phyloP scores from a whole-genome alignment of 2,113 vertebrate genomes.

The Elgaria multicarinata region DNA sequence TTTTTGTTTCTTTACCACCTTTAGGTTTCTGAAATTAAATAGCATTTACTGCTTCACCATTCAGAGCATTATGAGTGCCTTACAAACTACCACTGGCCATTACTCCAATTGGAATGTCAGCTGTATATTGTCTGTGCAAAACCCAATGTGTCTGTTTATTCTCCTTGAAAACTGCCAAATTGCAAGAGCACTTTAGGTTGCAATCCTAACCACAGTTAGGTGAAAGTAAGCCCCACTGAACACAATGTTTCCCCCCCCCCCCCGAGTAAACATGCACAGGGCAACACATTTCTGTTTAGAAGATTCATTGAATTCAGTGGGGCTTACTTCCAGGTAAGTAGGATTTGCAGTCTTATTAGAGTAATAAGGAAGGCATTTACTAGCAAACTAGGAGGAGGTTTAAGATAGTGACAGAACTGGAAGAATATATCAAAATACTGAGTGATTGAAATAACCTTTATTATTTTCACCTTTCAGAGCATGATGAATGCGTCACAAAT shows the following conservation, averaged over 20 bases:
- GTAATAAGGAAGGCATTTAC: background rate
- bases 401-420: background rate
- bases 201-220: background rate
- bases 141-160: background rate
- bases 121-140: too few relatives aligned
- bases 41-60: conserved; percentile 54
- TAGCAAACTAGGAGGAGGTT: background rate
- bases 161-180: background rate
- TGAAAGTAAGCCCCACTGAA: background rate
- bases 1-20: background rate
- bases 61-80: conserved; percentile 93
- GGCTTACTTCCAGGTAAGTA: background rate
- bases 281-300: too few relatives aligned
- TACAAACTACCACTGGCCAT: conserved; percentile 66
- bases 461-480: conserved; percentile 82
- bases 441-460: conserved; percentile 10
- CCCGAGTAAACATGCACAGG: background rate
- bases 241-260: background rate
- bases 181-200: background rate
- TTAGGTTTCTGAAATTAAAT: background rate
- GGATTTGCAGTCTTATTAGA: too few relatives aligned
- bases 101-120: too few relatives aligned
- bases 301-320: background rate
- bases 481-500: conserved; percentile 93
- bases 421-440: background rate